Evolutionary conservation across 1,140 invertebrate species (phyloP), one percentile per base, ranked within the genome.

Genomic region (Agrilus planipennis): DNA sequence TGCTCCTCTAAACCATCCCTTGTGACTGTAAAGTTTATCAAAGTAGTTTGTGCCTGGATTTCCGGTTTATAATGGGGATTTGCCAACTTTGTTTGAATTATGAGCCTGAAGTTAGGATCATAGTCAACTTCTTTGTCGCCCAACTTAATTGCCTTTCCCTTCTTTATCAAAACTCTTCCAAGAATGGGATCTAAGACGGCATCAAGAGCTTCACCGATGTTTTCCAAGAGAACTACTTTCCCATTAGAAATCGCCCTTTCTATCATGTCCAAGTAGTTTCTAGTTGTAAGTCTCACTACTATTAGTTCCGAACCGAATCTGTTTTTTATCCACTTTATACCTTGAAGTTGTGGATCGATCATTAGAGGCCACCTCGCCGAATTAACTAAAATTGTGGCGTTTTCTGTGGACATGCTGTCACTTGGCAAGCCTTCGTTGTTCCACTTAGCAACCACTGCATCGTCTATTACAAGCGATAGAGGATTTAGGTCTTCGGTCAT

Each of bases 61-160:
- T 96, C 91, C 0, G 90, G 90, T 57, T 92, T 90, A 56, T 94
- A 96, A 63, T 94, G 90, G 4, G 90, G 91, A 68, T 94, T 95
- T 1, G 84, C 89, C 28, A 95, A 58, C 67, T 95, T 95, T 1
- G 91, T 95, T 57, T 95, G 91, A 0, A 95, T 58, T 44, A 95
- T 84, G 1, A 95, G 67, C n/a, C 78, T 72, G 62, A 95, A 96
- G 20, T 72, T 71, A 1, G 72, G 70, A 65, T 89, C 77, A 58
- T 81, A 94, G 58, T 94, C 87, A 23, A 94, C 77, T 64, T 94
- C 89, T 54, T 85, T 84, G 57, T 94, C 90, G 5, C 90, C 90
- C 45, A 95, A 82, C 46, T 77, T 77, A 2, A 77, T 55, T n/a
- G 68, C 71, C 56, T 63, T 75, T 54, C 84, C 84, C 53, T 83